Conservation (phyloP, 2,888 invertebrate species). For the Parthenolecanium corni region DNA sequence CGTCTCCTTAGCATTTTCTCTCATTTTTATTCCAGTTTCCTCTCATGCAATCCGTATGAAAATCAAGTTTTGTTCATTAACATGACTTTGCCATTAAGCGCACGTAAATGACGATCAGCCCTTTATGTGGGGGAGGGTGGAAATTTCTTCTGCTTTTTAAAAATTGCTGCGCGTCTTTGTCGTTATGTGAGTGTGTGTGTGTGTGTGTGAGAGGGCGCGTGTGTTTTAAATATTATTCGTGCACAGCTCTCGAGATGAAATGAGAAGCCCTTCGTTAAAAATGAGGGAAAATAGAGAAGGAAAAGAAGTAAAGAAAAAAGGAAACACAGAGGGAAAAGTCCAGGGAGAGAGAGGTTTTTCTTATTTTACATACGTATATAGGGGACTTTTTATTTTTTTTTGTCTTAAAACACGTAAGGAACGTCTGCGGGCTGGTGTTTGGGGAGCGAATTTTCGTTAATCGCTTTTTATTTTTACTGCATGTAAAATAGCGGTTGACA, state of each 20-base stretch:
- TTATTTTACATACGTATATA: slow-evolving; percentile 32
- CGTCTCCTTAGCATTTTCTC: neutral
- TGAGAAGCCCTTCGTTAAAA: slow-evolving; percentile 25
- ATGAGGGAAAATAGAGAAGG: slow-evolving; percentile 17
- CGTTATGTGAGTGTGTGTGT: slow-evolving; percentile 17
- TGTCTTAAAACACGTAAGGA: slow-evolving; percentile 1
- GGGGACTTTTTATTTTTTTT: neutral
- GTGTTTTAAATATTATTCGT: slow-evolving; percentile 19
- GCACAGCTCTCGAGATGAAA: slow-evolving; percentile 21
- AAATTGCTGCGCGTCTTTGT: slow-evolving; percentile 30
- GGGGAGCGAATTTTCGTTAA: too few species aligned
- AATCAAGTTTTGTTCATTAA: slow-evolving; percentile 34
- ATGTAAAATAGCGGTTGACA: too few species aligned
- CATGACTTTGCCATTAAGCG: slow-evolving; percentile 34
- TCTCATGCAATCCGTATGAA: slow-evolving; percentile 30
- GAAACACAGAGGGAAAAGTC: slow-evolving; percentile 3
- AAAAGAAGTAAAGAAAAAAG: slow-evolving; percentile 19
- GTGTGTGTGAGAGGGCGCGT: slow-evolving; percentile 22
- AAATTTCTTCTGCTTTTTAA: slow-evolving; percentile 29
- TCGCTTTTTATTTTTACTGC: too few species aligned
- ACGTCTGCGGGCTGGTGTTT: slow-evolving; percentile 15
- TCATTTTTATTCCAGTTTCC: slow-evolving; percentile 18
- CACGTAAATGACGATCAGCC: slow-evolving; percentile 7
- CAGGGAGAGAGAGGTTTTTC: slow-evolving; percentile 30
- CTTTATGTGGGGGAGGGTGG: neutral